Base-by-base conservation (phyloP, 2,113 vertebrate genomes). In the Oncorhynchus gorbuscha region DNA sequence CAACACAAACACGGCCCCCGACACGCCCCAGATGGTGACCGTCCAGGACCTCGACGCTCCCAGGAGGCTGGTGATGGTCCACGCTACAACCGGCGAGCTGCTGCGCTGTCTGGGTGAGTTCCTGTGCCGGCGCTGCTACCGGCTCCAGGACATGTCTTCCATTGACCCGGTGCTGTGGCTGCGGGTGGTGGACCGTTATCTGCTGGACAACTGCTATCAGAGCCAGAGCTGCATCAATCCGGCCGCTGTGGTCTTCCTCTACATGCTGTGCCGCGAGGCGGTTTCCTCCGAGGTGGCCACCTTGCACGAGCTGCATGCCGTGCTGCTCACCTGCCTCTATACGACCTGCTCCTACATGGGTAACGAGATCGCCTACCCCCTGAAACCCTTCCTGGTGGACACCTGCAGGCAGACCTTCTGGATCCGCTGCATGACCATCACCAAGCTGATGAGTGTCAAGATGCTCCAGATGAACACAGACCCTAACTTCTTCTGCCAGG, bases 401-500 rank as follows among this genome's bases (percentile, higher is more conserved):
- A 97, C 94, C 93, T 97, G 96, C 90, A 97, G 97, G 93, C 97
- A 99, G 93, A 94, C 95, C 81, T 99, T 99, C 92, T 99, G 97
- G 97, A 97, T 98, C 94, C 96, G 97, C 84, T 99, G 97, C 92
- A 94, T 98, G 85, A 96, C 96, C 76, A 95, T 99, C 90, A 98
- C 98, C 92, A 94, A 95, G 92, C 93, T 97, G 91, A 98, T 99
- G 97, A 98, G 97, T 83, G 90, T 94, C 81, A 98, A 99, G 93
- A 99, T 99, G 97, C 95, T 99, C 81, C 96, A 97, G 93, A 97
- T 99, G 93, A 99, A 99, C 79, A 97, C 97, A 0, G 97, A 99
- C 92, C 96, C 97, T 3, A 97, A 99, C 90, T 99, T 96, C 93
- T 99, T 99, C 94, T 98, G 97, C 71, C 97, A 99, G 95, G 95